phyloP scores from a whole-genome alignment of 1,140 invertebrate genomes.

The Drosophila orosa region DNA sequence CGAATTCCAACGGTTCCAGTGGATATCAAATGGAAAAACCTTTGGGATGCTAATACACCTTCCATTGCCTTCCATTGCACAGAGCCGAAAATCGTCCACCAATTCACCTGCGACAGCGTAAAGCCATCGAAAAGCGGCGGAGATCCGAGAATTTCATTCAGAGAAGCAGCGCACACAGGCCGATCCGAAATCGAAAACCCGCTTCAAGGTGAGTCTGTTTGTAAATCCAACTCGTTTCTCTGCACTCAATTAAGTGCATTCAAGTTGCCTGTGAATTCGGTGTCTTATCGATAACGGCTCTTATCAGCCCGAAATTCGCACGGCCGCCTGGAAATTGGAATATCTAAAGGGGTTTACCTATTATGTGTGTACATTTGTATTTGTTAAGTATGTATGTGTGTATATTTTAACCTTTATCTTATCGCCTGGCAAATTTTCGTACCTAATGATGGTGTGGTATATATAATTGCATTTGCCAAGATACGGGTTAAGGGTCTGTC shows the following conservation, averaged over 20 bases:
- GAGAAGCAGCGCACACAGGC: constrained; percentile 19
- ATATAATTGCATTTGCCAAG: constrained; percentile 33
- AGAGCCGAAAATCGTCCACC: background rate
- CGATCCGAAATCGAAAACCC: constrained; percentile 43
- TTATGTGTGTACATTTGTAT: background rate
- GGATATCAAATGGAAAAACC: constrained; percentile 4
- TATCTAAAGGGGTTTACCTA: background rate
- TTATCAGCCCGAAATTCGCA: constrained; percentile 24
- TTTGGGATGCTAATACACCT: constrained; percentile 12
- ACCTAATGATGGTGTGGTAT: constrained; percentile 28
- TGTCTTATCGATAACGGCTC: constrained; percentile 11
- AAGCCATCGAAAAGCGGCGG: constrained; percentile 1
- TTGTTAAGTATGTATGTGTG: background rate
- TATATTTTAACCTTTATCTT: constrained; percentile 28
- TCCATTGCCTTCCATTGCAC: constrained; percentile 11
- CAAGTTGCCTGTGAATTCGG: constrained; percentile 7
- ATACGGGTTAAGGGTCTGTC: constrained; percentile 15
- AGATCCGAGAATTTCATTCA: constrained; percentile 35
- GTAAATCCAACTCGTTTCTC: constrained; percentile 58
- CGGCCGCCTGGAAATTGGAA: constrained; percentile 17
- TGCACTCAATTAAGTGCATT: constrained; percentile 25
- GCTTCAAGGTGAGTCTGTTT: constrained; percentile 77
- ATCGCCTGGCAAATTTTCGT: constrained; percentile 20
- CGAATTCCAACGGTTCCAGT: constrained; percentile 5
- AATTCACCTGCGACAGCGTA: constrained; percentile 12